Percentiles rank a stretch among this genome's conserved stretches.
These are phyloP conservation scores for Ataeniobius toweri DNA, from an alignment of 2,797 vertebrate genomes.

Conservation along the genomic window DNA sequence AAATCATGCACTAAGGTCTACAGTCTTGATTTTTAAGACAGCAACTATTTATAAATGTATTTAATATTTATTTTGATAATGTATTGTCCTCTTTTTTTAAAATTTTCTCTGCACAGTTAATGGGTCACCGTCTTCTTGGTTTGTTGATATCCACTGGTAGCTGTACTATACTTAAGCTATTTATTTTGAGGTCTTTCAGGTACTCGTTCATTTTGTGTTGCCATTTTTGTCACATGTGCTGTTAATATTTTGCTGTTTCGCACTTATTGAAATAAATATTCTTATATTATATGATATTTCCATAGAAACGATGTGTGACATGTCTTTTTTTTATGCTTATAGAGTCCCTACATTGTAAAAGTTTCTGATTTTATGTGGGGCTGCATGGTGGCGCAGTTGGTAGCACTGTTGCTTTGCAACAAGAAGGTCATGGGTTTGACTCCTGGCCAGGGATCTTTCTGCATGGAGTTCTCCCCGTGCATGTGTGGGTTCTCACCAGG, in stretches of 20 bases:
- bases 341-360: background rate
- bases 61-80: constrained; percentile 87
- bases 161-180: constrained; percentile 82
- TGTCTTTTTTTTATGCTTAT: constrained; percentile 24
- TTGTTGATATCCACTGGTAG: constrained; percentile 69
- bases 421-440: no score
- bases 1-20: constrained; percentile 58
- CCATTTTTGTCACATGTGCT: constrained; percentile 71
- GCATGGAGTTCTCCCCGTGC: no score
- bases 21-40: constrained; percentile 52
- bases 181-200: constrained; percentile 80
- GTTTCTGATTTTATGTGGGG: no score
- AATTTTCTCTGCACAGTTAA: constrained; percentile 72
- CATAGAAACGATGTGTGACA: constrained; percentile 54
- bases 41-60: constrained; percentile 85
- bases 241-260: constrained; percentile 83
- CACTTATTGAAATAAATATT: constrained; percentile 89
- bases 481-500: no score
- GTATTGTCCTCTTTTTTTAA: constrained; percentile 66
- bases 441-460: no score
- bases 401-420: no score
- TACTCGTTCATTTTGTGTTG: constrained; percentile 69
- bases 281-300: constrained; percentile 83
- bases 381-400: no score
- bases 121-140: constrained; percentile 65